Evolutionary conservation across 1,140 invertebrate species (phyloP), one percentile per base, ranked within the genome.

Genomic region (Agraylea sexmaculata): DNA sequence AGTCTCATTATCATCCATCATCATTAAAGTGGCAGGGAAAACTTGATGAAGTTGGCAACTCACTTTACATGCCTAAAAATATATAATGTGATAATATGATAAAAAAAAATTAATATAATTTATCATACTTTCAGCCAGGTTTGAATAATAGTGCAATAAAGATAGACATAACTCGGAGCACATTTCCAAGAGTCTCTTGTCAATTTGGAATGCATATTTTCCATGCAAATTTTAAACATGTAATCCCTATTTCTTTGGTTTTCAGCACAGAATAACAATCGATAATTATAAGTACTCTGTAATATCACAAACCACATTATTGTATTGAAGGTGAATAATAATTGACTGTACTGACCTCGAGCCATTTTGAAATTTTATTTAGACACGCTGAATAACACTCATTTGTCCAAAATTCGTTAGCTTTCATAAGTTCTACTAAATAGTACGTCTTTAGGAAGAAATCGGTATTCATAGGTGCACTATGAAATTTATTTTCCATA

Each of bases 101-200:
- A 16, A 32, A 32, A 32, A 4, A 39, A 28, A 29, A 35, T 34
- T 3, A n/a, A n/a, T n/a, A n/a, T n/a, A n/a, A n/a, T n/a, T n/a
- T n/a, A n/a, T n/a, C 16, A 34, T 49, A 49, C 47, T 43, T 49
- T 29, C 8, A 23, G 20, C 43, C 43, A 45, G 21, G 27, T 16
- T 8, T 31, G 31, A 2, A 42, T 27, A 12, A 43, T 23, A 25
- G 30, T 37, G 17, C 47, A 38, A 32, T 45, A 49, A 15, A 36
- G 45, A 31, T 45, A 25, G 4, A 49, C 8, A 16, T 40, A 22
- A 4, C 22, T 40, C 3, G 47, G 47, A 4, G 45, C 32, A 13
- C 34, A 33, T 20, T 49, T 49, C 47, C 47, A 49, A 15, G 29
- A 31, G 4, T 49, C 47, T 29, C 43, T 49, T 7, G 47, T 45